Base-by-base conservation (phyloP, 2,888 invertebrate species). In the Dasysyrphus tricinctus region DNA sequence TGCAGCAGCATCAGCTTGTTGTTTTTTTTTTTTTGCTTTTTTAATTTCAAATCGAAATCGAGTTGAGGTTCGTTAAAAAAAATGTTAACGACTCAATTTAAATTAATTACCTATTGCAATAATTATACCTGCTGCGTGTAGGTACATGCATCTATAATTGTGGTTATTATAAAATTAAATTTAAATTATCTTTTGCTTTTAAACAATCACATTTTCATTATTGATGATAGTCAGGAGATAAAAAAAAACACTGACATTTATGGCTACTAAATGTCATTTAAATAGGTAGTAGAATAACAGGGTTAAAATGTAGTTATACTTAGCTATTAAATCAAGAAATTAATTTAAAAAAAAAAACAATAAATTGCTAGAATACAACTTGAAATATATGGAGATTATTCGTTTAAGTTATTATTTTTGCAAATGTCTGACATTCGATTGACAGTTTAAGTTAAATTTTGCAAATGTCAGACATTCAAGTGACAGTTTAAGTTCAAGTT, bases 11-110 rank as follows among this genome's bases (percentile, higher is more conserved):
- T 44, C 59, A 61, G 47, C 12, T 24, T 63, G 29, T 49, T 47
- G 34, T 63, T 63, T 42, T 63, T 63, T 61, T 42, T n/a, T 32
- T 47, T 63, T 63, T 42, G 44, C 44, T 61, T 42, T n/a, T 32
- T 47, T 9, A 9, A 59, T 24, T 76, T 75, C 59, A 39, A 77
- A 69, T 76, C 39, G 61, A 63, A 73, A 69, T 44, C 47, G 9
- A 59, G 70, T 75, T 61, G 73, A 32, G 63, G 54, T 72, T 84
- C 72, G 69, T 76, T 47, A 76, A 76, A 84, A 65, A 65, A 75
- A 63, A 1, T 61, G 29, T 86, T 86, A 86, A 86, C 79, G 86
- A 86, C 78, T 82, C 86, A 82, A 82, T 86, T 86, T 65, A 82
- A 70, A 82, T 82, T 86, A 79, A 86, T 86, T 86, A 57, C 69